Percentiles rank a stretch among this genome's conserved stretches.
Conservation (phyloP, 2,797 vertebrate genomes). For the Phaenicophaeus curvirostris region DNA sequence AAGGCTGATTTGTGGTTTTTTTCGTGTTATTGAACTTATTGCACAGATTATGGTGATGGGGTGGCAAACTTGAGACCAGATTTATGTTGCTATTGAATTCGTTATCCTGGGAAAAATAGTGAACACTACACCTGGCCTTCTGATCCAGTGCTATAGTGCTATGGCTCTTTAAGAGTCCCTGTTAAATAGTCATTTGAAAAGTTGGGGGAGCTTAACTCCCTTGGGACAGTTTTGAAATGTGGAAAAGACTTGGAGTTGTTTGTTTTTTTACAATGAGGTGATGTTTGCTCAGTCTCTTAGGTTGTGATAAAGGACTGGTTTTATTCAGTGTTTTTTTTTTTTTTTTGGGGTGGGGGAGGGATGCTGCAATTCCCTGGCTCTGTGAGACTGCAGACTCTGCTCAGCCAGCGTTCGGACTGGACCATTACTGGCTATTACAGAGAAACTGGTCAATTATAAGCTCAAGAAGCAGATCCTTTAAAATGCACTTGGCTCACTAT, state of each 20-base stretch:
- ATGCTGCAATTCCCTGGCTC: neutral
- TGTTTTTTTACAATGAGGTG: neutral
- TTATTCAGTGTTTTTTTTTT: neutral
- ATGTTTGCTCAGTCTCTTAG: neutral
- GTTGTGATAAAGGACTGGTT: neutral
- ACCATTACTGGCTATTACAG: neutral
- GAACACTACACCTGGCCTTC: neutral
- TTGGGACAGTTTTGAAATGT: neutral
- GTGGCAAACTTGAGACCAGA: neutral
- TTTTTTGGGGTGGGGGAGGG: too few species aligned
- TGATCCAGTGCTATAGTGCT: neutral
- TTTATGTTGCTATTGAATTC: neutral
- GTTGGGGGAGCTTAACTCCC: neutral
- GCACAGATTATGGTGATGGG: neutral
- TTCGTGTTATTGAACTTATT: neutral
- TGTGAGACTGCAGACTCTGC: neutral
- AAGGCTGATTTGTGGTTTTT: neutral
- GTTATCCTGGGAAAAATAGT: neutral
- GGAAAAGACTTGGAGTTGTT: neutral
- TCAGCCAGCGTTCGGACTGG: neutral
- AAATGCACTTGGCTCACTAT: neutral
- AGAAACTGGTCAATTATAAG: neutral
- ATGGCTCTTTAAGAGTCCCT: neutral
- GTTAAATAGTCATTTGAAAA: neutral
- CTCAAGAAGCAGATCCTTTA: neutral